A percentile compares a stretch with the other conserved stretches of the same genome.
Evolutionary conservation across 35 echinoderm and acorn worm genomes (phyloP).

Genomic region (Lytechinus variegatus): DNA sequence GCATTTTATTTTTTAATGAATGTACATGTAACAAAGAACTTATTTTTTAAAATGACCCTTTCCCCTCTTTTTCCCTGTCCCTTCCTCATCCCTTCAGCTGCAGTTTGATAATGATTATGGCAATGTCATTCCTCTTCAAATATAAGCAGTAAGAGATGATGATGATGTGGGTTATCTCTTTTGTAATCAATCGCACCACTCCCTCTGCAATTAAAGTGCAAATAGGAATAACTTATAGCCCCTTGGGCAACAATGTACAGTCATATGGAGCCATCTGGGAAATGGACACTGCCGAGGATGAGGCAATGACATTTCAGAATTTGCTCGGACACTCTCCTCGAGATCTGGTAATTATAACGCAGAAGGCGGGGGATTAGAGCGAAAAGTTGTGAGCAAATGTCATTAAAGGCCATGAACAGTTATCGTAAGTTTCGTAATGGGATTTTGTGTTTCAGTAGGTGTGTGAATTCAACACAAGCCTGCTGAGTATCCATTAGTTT

Average conservation of each 20-base stretch:
- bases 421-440: neutral
- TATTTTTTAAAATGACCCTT: too few relatives aligned
- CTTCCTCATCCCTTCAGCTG: too few relatives aligned
- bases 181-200: neutral
- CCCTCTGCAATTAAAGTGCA: neutral
- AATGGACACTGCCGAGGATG: neutral
- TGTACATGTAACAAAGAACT: too few relatives aligned
- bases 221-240: neutral
- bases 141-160: too few relatives aligned
- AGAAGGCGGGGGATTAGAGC: neutral
- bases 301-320: conserved; percentile 18
- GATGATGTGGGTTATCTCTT: too few relatives aligned
- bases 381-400: conserved; percentile 8
- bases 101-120: too few relatives aligned
- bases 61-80: too few relatives aligned
- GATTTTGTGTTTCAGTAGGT: neutral
- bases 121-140: too few relatives aligned
- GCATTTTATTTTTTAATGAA: too few relatives aligned
- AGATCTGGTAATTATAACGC: neutral
- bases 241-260: neutral
- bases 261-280: neutral
- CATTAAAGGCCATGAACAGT: neutral
- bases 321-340: neutral
- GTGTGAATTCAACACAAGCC: too few relatives aligned
- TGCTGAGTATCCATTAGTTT: too few relatives aligned